Evolutionary conservation across 92 coral and sea anemone species (phyloP).

Genomic region (Phenganax subtilis): DNA sequence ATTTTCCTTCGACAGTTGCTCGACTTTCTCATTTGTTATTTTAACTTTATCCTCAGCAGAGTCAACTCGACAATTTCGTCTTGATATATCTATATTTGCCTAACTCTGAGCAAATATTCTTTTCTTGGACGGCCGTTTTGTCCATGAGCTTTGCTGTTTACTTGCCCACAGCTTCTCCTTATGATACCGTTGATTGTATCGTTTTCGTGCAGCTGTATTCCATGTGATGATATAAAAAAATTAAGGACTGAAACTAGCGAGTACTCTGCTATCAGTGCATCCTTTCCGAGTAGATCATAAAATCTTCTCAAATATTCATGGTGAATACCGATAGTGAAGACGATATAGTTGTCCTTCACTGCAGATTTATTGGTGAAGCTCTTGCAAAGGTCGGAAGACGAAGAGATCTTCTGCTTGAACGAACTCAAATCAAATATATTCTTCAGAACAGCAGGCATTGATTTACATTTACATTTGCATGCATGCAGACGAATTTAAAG

Average conservation of each 20-base stretch:
- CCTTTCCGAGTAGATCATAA: conserved; percentile 16
- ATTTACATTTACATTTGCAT: too few relatives aligned
- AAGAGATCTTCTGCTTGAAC: conserved; percentile 1
- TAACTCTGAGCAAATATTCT: conserved; percentile 13
- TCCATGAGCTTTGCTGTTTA: conserved; percentile 31
- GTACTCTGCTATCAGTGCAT: conserved; percentile 16
- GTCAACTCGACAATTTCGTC: conserved; percentile 32
- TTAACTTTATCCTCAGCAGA: conserved; percentile 11
- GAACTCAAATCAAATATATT: not conserved
- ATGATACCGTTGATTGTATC: conserved; percentile 35
- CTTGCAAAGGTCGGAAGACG: conserved; percentile 19
- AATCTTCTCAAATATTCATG: conserved; percentile 31
- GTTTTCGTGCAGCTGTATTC: conserved; percentile 36
- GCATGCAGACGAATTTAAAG: too few relatives aligned
- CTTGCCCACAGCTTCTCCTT: conserved; percentile 25
- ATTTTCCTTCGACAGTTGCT: conserved; percentile 24
- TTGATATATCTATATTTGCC: conserved; percentile 32
- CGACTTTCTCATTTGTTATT: conserved; percentile 21
- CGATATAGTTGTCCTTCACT: not conserved
- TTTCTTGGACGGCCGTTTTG: conserved; percentile 30
- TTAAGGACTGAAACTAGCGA: conserved; percentile 32
- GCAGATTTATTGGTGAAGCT: not conserved
- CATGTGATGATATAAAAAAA: not conserved
- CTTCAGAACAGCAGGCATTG: too few relatives aligned
- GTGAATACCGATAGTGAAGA: conserved; percentile 24